phyloP scores from a whole-genome alignment of 1,140 invertebrate species.

The Drosophila seguyi region DNA sequence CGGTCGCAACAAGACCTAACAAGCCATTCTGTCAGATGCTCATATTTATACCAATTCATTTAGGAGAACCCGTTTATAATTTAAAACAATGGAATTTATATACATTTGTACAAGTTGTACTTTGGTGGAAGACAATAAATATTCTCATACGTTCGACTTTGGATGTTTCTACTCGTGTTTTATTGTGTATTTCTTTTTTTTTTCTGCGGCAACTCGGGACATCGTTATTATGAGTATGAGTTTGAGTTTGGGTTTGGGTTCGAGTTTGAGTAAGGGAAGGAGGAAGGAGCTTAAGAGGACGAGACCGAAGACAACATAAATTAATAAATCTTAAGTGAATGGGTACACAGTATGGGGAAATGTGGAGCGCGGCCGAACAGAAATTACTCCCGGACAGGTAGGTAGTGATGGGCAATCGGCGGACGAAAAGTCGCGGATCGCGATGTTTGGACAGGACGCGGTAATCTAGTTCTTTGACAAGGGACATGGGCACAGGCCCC shows the following conservation, averaged over 20 bases:
- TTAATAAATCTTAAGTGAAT: slow-evolving; percentile 54
- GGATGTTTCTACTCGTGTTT: slow-evolving; percentile 54
- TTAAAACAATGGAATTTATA: slow-evolving; percentile 55
- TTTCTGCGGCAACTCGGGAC: slow-evolving; percentile 20
- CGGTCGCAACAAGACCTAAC: slow-evolving; percentile 22
- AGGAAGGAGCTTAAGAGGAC: slow-evolving; percentile 27
- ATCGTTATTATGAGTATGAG: slow-evolving; percentile 38
- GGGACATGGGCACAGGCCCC: slow-evolving; percentile 68
- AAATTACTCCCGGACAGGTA: slow-evolving; percentile 49
- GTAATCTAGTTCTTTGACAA: slow-evolving; percentile 75
- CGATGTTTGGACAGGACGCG: slow-evolving; percentile 41
- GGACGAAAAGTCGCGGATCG: slow-evolving; percentile 18
- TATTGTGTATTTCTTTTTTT: slow-evolving; percentile 34
- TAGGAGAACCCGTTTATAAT: slow-evolving; percentile 40
- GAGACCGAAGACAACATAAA: slow-evolving; percentile 35
- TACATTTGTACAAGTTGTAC: slow-evolving; percentile 53
- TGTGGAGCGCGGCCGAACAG: slow-evolving; percentile 30
- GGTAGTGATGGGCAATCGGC: slow-evolving; percentile 35
- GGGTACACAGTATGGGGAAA: slow-evolving; percentile 26
- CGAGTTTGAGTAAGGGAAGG: background rate
- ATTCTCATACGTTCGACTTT: slow-evolving; percentile 49
- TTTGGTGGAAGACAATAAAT: slow-evolving; percentile 52
- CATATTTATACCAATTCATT: slow-evolving; percentile 50
- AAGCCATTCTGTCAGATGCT: slow-evolving; percentile 38
- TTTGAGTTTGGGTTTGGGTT: background rate